Evolutionary conservation across 23 tunicate genomes (phyloP).

Genomic region (Phallusia fumigata): DNA sequence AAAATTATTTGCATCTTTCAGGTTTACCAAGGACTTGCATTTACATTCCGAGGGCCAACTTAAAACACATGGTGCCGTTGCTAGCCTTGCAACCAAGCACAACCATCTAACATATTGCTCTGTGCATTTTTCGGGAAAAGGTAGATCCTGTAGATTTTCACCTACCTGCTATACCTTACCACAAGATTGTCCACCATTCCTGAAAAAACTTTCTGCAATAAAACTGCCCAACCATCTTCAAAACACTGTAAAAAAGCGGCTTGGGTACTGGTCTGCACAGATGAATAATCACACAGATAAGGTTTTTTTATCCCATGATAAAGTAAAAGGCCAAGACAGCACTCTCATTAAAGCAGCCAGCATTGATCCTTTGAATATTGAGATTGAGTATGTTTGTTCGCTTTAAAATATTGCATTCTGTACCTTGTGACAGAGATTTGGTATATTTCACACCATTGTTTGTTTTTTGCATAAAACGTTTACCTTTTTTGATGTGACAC

Average conservation of each 20-base stretch:
- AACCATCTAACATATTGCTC: background rate
- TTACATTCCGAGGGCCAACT: no score
- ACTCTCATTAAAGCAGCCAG: background rate
- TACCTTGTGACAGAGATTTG: no score
- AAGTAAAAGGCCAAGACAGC: background rate
- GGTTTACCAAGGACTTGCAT: no score
- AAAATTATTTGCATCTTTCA: no score
- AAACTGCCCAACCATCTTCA: background rate
- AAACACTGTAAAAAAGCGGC: background rate
- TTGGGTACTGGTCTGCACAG: background rate
- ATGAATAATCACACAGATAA: background rate
- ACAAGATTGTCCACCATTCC: background rate
- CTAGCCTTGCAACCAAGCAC: no score
- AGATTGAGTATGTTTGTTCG: background rate
- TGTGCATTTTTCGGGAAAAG: background rate
- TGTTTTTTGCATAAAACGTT: no score
- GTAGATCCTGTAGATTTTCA: background rate
- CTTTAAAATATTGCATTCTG: background rate
- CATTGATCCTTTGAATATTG: background rate
- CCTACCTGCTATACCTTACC: background rate
- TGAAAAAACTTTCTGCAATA: background rate
- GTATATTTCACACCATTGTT: no score
- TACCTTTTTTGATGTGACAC: no score
- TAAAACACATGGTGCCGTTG: no score
- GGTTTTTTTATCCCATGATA: background rate